Base-by-base conservation (phyloP, 2,797 vertebrate species). In the Poecile montanus region DNA sequence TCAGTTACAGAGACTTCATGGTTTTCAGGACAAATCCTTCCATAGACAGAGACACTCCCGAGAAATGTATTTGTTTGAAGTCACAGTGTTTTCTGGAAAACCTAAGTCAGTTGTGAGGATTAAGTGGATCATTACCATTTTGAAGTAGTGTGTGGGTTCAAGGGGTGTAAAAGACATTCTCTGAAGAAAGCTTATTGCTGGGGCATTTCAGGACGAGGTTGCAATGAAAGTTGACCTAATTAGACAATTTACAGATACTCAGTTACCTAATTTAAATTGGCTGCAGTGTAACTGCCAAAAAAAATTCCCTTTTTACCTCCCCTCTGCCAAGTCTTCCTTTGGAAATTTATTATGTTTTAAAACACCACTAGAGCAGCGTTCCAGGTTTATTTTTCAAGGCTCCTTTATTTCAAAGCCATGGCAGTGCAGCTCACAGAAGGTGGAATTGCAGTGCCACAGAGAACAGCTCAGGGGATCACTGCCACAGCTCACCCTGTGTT, bases 231-330 rank as follows among this genome's bases (percentile, higher is more conserved):
- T 3, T 56, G 84, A 40, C 91, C 95, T 93, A 78, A 76, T 95
- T 94, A 96, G 73, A 74, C 54, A 77, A 84, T 85, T 79, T 81
- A 60, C 85, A 94, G 86, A 45, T 78, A 73, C 34, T 80, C 38
- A 70, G 84, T 78, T 93, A 86, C 89, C 76, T 77, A 30, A 81
- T 88, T 90, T 75, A 90, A 93, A 76, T 34, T 81, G 44, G 27
- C 58, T 67, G 48, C 26, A 15, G 11, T 47, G 10, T 50, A 79
- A 61, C 70, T 77, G 70, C 88, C 45, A 70, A 91, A 85, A 93
- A 66, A 56, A 34, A 5, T 5, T 67, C 36, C 11, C 30, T 20
- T 67, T 93, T 79, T 50, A 27, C 29, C 56, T 91, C 18, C 47
- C 8, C 9, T 71, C 54, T 84, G 51, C 63, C 38, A 78, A 73